Evolutionary conservation across 2,888 invertebrate genomes (phyloP), one percentile per base, ranked within the genome.

Genomic region (Blastobasis adustella): DNA sequence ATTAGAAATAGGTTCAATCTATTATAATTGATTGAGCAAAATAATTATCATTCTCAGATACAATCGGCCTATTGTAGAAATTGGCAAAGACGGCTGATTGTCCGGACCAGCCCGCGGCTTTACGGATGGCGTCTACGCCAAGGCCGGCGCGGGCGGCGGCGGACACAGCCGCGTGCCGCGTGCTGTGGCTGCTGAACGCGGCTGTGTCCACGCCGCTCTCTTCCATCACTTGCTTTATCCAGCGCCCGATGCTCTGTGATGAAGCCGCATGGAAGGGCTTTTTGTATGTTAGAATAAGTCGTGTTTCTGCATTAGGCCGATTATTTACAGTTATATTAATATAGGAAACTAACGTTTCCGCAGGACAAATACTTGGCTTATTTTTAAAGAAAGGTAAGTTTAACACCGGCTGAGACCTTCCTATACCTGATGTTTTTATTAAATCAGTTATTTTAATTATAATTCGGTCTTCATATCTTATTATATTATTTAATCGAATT

Each of bases 161-260:
- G 0, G 61, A 58, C 6, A 56, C 58, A 39, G 58, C 45, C 1
- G 59, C 57, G 49, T 61, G 55, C 5, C 55, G 37, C 5, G 58
- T 53, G 45, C 58, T 56, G 46, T 54, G 58, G 1, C 50, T 51
- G 9, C 50, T 9, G 44, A 54, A 58, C 7, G 48, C 10, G 3
- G 38, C 4, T 0, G 45, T 51, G 48, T 58, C 46, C 9, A 53
- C 38, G 8, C 54, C 52, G 42, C 53, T 55, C 4, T 42, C 47
- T 7, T 7, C 4, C 4, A 57, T 9, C 5, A 23, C 38, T 6
- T 49, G 40, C 40, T 54, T 55, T 10, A 57, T 49, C 57, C 55
- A 55, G 1, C 57, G 52, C 0, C 50, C 47, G 4, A 57, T 54
- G 3, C 51, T 54, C n/a, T 57, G 55, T 0, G 50, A 40, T 5